Conservation (phyloP, 2,113 vertebrate species). For the Centrocercus urophasianus region DNA sequence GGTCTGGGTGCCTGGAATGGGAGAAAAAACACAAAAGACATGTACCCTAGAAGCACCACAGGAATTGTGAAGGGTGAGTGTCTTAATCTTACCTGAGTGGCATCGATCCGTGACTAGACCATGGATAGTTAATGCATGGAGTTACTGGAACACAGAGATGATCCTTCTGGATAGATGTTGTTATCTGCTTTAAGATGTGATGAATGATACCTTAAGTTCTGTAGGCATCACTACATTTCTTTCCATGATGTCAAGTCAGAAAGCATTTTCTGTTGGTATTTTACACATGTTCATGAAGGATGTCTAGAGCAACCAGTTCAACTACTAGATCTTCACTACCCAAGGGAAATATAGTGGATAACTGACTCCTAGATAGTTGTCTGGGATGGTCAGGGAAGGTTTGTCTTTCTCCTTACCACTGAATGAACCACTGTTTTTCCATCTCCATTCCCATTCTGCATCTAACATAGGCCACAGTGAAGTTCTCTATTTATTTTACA, state of each 20-base stretch:
- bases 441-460: background rate
- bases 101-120: background rate
- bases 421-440: background rate
- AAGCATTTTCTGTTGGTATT: too few species aligned
- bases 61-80: rapidly evolving
- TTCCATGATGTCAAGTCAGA: too few species aligned
- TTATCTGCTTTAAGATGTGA: background rate
- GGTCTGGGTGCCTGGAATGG: background rate
- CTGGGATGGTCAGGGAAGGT: background rate
- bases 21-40: background rate
- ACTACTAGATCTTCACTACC: background rate
- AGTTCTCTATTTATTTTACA: background rate
- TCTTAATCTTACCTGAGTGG: background rate
- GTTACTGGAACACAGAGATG: background rate
- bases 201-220: background rate
- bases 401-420: background rate
- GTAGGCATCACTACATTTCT: background rate
- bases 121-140: background rate
- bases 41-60: background rate
- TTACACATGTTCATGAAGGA: background rate
- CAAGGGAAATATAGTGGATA: background rate
- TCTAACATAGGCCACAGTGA: too few species aligned
- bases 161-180: background rate
- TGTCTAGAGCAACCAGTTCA: background rate
- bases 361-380: rapidly evolving